A percentile compares a stretch with the other conserved stretches of the same genome.
phyloP scores from a whole-genome alignment of 2,888 invertebrate genomes.

The Chloromyia formosa region DNA sequence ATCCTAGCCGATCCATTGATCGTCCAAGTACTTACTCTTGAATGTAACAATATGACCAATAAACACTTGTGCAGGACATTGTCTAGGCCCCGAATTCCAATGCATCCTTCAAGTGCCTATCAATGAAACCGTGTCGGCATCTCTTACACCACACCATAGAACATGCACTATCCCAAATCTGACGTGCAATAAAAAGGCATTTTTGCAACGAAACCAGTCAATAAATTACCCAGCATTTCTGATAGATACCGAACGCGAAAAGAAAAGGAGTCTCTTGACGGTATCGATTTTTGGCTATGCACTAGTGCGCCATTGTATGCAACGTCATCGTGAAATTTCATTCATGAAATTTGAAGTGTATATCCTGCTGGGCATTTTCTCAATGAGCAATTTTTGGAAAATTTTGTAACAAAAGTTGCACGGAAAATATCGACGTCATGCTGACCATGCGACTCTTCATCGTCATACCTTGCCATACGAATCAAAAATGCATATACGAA shows the following conservation, averaged over 20 bases:
- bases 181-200: not conserved
- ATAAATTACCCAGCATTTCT: not conserved
- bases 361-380: conserved; percentile 44
- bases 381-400: conserved; percentile 19
- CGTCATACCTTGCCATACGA: not conserved
- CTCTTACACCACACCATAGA: not conserved
- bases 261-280: conserved; percentile 20
- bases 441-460: conserved; percentile 30
- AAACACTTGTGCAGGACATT: conserved; percentile 19
- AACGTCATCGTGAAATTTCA: conserved; percentile 31
- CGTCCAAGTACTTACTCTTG: not conserved
- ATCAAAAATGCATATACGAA: conserved; percentile 8
- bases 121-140: not conserved
- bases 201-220: not conserved
- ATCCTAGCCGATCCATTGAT: not conserved
- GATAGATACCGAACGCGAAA: not conserved
- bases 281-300: not conserved
- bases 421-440: conserved; percentile 39
- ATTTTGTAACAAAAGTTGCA: not conserved
- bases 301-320: not conserved
- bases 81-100: not conserved
- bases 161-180: not conserved
- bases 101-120: not conserved
- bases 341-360: conserved; percentile 45
- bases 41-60: not conserved